Evolutionary conservation across 1,140 invertebrate genomes (phyloP), one percentile per base, ranked within the genome.

Genomic region (Bombus breviceps): DNA sequence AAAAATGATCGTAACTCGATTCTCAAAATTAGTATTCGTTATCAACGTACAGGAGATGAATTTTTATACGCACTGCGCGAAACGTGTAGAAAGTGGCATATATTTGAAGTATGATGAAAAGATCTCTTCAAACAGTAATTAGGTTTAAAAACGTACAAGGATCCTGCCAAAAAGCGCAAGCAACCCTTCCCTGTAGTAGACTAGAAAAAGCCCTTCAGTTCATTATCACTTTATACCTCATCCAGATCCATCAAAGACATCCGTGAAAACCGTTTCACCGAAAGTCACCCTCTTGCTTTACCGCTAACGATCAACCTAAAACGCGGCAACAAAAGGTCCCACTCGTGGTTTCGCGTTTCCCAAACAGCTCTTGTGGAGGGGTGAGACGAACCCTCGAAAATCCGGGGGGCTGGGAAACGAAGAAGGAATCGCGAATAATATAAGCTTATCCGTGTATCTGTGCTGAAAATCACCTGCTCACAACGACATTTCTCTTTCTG

Each of bases 401-500:
- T 10, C 22, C 5, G 2, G 9, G 39, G 6, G 32, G 3, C n/a
- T 39, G 62, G 57, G 2, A 41, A 75, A 64, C 22, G 47, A 18
- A 28, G 66, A 80, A 69, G 22, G 78, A 81, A 62, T 74, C 71
- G 83, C 83, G 83, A 75, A 72, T 80, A 73, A 80, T 53, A 64
- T 39, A 15, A 68, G 15, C 75, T 80, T 85, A 64, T 74, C 78
- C 59, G 39, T 25, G 25, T 81, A 81, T 85, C 83, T 57, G 10
- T 43, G 57, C 9, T 62, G 32, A 86, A 83, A 83, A 83, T 86
- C 86, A 84, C 85, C 76, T 85, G 47, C 84, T 86, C 81, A 74
- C 25, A 86, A 69, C 77, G 69, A 73, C 69, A 82, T 86, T 88
- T 89, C 89, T 91, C 90, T 90, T 82, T 92, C 83, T 93, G 90